A percentile compares a stretch with the other conserved stretches of the same genome.
These are phyloP conservation scores for Nemotelus pantherinus DNA, from an alignment of 2,888 invertebrate species.

Conservation along the genomic window DNA sequence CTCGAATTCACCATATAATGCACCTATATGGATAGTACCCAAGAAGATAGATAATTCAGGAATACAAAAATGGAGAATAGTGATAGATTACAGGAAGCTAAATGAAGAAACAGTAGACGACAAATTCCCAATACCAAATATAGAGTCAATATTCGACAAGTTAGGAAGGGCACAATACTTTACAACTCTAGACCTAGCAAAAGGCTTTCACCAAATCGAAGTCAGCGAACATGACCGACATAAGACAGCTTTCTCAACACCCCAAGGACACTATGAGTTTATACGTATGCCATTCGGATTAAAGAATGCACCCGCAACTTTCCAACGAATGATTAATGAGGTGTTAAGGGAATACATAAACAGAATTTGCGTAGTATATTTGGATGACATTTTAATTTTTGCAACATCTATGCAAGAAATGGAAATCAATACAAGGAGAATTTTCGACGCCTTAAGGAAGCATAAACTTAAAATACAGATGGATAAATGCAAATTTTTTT, in stretches of 20 bases:
- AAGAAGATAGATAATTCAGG: slow-evolving; percentile 21
- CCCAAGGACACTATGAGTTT: slow-evolving; percentile 55
- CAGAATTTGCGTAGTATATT: slow-evolving; percentile 51
- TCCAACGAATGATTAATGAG: slow-evolving; percentile 48
- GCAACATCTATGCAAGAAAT: slow-evolving; percentile 48
- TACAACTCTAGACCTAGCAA: slow-evolving; percentile 30
- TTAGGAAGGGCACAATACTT: slow-evolving; percentile 45
- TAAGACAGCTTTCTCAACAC: slow-evolving; percentile 55
- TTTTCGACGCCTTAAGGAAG: slow-evolving; percentile 45
- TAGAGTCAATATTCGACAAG: slow-evolving; percentile 46
- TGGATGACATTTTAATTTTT: slow-evolving; percentile 45
- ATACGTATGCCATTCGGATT: slow-evolving; percentile 59
- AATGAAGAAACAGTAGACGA: slow-evolving; percentile 24
- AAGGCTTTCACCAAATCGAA: slow-evolving; percentile 40
- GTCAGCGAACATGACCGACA: slow-evolving; percentile 47
- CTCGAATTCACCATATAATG: slow-evolving; percentile 24
- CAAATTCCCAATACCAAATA: slow-evolving; percentile 36
- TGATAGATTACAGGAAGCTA: slow-evolving; percentile 27
- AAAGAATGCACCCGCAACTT: slow-evolving; percentile 58
- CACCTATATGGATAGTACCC: slow-evolving; percentile 28
- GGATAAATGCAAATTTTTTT: slow-evolving; percentile 37
- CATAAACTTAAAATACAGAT: slow-evolving; percentile 46
- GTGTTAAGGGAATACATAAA: slow-evolving; percentile 54
- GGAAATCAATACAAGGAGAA: slow-evolving; percentile 40
- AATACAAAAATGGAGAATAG: slow-evolving; percentile 18